Conservation (phyloP, 2,888 invertebrate species). For the Cataglyphis livida region DNA sequence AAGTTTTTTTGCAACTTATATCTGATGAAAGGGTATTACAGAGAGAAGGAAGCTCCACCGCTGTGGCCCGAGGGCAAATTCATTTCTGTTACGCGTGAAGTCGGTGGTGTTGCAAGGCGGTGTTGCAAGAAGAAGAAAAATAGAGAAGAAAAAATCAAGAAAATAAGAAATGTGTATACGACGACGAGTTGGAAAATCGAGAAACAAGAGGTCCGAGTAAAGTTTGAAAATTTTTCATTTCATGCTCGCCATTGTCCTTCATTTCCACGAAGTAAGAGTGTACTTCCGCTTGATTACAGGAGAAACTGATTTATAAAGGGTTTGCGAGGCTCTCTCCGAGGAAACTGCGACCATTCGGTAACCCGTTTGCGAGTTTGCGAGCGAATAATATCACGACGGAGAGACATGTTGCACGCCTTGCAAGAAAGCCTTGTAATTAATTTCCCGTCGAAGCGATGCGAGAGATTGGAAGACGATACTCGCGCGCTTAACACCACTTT, state of each 20-base stretch:
- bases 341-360: conserved; percentile 55
- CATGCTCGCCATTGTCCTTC: conserved; percentile 40
- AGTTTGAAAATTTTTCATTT: conserved; percentile 70
- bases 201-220: conserved; percentile 46
- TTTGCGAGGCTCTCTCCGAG: conserved; percentile 41
- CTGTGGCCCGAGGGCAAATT: conserved; percentile 56
- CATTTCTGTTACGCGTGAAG: conserved; percentile 53
- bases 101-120: conserved; percentile 25
- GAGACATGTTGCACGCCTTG: conserved; percentile 21
- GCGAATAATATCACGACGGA: conserved; percentile 39
- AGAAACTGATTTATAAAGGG: conserved; percentile 70
- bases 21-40: conserved; percentile 34
- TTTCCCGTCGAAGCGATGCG: conserved; percentile 45
- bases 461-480: conserved; percentile 47
- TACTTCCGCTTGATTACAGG: conserved; percentile 64
- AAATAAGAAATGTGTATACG: conserved; percentile 62
- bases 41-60: conserved; percentile 22
- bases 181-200: conserved; percentile 50
- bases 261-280: not conserved
- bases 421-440: conserved; percentile 54
- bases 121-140: not conserved
- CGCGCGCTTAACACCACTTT: conserved; percentile 53
- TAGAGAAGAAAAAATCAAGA: conserved; percentile 58
- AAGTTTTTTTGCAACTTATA: conserved; percentile 63
- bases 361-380: conserved; percentile 62